These are phyloP conservation scores for Dynastes maya DNA, from an alignment of 2,888 invertebrate genomes.

Conservation along the genomic window DNA sequence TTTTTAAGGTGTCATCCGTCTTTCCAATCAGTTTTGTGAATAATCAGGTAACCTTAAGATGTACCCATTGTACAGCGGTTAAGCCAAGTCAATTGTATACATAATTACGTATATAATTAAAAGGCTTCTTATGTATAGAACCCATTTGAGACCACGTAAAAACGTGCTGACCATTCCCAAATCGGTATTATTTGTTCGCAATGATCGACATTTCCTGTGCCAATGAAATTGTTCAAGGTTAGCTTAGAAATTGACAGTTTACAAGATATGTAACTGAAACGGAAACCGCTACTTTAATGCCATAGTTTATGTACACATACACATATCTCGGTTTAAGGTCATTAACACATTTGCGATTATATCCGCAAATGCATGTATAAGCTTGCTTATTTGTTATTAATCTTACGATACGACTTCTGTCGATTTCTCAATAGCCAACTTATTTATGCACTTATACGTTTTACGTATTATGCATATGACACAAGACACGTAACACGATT, in stretches of 20 bases:
- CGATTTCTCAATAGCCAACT: neutral
- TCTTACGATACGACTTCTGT: neutral
- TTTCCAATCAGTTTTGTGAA: no score
- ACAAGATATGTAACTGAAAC: constrained; percentile 32
- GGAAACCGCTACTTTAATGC: constrained; percentile 37
- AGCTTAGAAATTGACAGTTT: constrained; percentile 31
- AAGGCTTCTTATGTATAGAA: neutral
- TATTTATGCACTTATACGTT: neutral
- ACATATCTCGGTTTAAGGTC: constrained; percentile 25
- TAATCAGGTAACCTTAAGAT: no score
- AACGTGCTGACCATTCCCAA: constrained; percentile 27
- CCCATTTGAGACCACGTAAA: neutral
- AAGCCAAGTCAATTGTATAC: neutral
- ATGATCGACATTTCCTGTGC: constrained; percentile 46
- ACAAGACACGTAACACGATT: neutral
- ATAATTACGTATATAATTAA: constrained; percentile 22
- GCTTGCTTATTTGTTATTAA: constrained; percentile 17
- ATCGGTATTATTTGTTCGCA: constrained; percentile 41
- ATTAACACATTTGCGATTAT: constrained; percentile 17
- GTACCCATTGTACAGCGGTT: no score
- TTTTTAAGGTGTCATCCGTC: no score
- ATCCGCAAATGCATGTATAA: neutral
- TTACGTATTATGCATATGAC: neutral
- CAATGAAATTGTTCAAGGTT: constrained; percentile 45
- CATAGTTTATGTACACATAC: neutral